A percentile compares a stretch with the other conserved stretches of the same genome.
Conservation (phyloP, 2,797 vertebrate genomes). For the Epinephelus malabaricus region DNA sequence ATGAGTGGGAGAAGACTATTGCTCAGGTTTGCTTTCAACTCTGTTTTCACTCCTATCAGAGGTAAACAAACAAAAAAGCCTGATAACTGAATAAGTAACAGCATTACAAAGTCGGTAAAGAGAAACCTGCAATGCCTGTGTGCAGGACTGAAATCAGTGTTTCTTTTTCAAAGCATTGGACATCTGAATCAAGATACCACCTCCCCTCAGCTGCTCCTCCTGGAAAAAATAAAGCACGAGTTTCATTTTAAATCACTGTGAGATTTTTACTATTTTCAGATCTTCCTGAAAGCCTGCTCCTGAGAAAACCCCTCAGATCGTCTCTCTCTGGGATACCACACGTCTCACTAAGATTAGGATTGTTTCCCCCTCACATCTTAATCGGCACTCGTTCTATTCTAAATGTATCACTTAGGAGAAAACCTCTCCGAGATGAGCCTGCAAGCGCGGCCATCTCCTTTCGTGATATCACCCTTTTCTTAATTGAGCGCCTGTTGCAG, state of each 20-base stretch:
- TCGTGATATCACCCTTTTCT: slow-evolving; percentile 27
- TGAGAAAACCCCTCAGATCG: neutral
- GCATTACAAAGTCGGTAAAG: neutral
- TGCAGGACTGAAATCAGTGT: neutral
- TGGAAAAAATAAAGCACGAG: neutral
- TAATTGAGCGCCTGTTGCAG: slow-evolving; percentile 48
- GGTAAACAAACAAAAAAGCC: neutral
- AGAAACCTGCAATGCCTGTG: neutral
- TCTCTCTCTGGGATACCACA: slow-evolving; percentile 5
- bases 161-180: neutral
- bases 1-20: neutral
- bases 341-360: neutral
- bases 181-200: neutral
- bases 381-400: slow-evolving; percentile 17
- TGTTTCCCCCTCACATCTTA: neutral
- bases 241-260: neutral
- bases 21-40: slow-evolving; percentile 3
- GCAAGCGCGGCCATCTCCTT: slow-evolving; percentile 2
- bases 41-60: slow-evolving; percentile 8
- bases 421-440: neutral
- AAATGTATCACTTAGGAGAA: neutral
- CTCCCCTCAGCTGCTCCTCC: neutral
- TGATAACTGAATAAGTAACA: neutral
- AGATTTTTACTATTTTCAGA: neutral
- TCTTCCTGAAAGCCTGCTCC: neutral